Evolutionary conservation across 2,888 invertebrate genomes (phyloP).

Genomic region (Xanthorhoe spadicearia): DNA sequence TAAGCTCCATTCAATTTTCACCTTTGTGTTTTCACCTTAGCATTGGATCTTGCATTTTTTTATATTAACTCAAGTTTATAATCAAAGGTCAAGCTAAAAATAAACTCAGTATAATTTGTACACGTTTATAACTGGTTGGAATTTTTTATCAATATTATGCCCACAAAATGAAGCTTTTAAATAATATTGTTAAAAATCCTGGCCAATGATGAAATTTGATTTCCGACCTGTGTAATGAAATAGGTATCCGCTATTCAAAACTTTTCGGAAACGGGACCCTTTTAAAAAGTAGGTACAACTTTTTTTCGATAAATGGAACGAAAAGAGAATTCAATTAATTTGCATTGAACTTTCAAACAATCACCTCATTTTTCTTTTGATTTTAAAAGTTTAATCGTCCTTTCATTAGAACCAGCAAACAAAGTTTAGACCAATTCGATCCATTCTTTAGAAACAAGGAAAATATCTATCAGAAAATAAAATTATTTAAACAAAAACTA

Average conservation of each 20-base stretch:
- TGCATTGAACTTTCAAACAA: constrained; percentile 38
- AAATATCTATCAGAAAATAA: neutral
- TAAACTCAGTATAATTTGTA: neutral
- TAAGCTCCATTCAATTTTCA: constrained; percentile 44
- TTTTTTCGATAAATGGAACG: constrained; percentile 40
- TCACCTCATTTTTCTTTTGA: constrained; percentile 33
- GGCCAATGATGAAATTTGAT: constrained; percentile 14
- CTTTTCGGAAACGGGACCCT: constrained; percentile 25
- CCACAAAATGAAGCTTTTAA: neutral
- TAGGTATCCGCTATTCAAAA: constrained; percentile 20
- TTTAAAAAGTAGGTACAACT: constrained; percentile 33
- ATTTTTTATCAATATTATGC: neutral
- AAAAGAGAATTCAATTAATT: constrained; percentile 43
- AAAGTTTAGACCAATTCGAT: constrained; percentile 15
- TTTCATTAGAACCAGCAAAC: constrained; percentile 5
- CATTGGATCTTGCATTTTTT: constrained; percentile 34
- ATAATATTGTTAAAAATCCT: constrained; percentile 9
- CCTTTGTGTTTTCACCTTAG: constrained; percentile 40
- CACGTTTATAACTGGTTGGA: neutral
- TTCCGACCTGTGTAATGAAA: constrained; percentile 17
- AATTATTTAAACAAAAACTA: constrained; percentile 1
- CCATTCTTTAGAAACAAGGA: neutral
- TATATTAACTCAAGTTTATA: constrained; percentile 7
- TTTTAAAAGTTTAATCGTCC: constrained; percentile 34
- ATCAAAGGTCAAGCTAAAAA: constrained; percentile 25